Conservation (phyloP, 2,888 invertebrate genomes). For the Dasypogon diadema region DNA sequence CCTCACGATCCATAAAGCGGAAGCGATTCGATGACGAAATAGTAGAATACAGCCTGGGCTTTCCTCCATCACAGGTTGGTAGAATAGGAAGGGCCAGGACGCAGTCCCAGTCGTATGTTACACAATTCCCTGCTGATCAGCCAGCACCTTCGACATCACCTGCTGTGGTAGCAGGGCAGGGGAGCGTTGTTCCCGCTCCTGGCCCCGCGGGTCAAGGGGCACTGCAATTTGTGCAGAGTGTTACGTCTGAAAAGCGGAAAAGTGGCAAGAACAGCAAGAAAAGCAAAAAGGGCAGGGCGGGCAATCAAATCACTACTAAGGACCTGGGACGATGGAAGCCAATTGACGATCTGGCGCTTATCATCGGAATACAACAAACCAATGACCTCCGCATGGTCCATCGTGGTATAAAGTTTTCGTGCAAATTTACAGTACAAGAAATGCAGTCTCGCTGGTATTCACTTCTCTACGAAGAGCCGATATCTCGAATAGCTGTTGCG, state of each 20-base stretch:
- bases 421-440: constrained; percentile 92
- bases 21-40: constrained; percentile 97
- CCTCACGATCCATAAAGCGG: constrained; percentile 93
- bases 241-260: constrained; percentile 57
- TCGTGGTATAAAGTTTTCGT: constrained; percentile 94
- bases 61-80: constrained; percentile 70
- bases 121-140: constrained; percentile 52
- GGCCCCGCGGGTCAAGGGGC: constrained; percentile 42
- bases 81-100: constrained; percentile 69
- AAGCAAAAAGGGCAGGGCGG: constrained; percentile 63
- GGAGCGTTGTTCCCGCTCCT: background rate
- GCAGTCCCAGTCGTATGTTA: constrained; percentile 69
- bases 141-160: constrained; percentile 55
- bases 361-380: constrained; percentile 93
- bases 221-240: constrained; percentile 36
- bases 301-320: constrained; percentile 75
- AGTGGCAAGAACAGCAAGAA: constrained; percentile 55
- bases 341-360: constrained; percentile 93
- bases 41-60: constrained; percentile 88
- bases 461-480: constrained; percentile 92
- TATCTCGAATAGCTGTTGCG: constrained; percentile 90
- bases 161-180: constrained; percentile 35
- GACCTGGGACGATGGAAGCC: constrained; percentile 97
- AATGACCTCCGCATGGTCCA: constrained; percentile 87
- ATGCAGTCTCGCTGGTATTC: constrained; percentile 97